phyloP scores from a whole-genome alignment of 2,113 vertebrate species.

The Nanger granti region DNA sequence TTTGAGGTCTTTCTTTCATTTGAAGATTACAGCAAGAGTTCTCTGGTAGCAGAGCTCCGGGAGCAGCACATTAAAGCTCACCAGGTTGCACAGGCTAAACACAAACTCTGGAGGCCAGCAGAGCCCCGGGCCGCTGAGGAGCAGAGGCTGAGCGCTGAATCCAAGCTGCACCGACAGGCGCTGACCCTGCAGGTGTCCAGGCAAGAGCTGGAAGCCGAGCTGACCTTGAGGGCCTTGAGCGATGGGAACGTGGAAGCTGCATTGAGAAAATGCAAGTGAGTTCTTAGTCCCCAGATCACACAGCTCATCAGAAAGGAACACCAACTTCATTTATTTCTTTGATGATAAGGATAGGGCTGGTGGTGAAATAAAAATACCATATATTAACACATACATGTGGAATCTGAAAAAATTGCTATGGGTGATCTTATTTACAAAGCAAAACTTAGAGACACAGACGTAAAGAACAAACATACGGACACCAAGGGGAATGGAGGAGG shows the following conservation, averaged over 20 bases:
- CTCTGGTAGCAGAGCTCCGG: conserved; percentile 80
- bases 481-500: neutral
- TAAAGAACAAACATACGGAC: neutral
- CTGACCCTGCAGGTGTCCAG: conserved; percentile 83
- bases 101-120: conserved; percentile 29
- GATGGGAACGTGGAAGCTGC: conserved; percentile 84
- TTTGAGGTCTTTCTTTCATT: conserved; percentile 90
- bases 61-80: conserved; percentile 85
- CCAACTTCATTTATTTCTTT: accelerated
- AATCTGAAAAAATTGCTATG: neutral
- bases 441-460: neutral
- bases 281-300: accelerated
- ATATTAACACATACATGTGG: neutral
- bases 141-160: conserved; percentile 72
- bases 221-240: conserved; percentile 84
- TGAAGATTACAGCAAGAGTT: conserved; percentile 82
- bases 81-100: conserved; percentile 72
- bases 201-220: conserved; percentile 84
- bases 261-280: conserved; percentile 88
- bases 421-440: neutral
- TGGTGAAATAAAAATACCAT: neutral
- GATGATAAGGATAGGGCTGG: neutral
- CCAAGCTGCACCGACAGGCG: conserved; percentile 82
- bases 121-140: conserved; percentile 40
- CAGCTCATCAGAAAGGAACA: neutral